Percentiles rank a stretch among this genome's conserved stretches.
These are phyloP conservation scores for Coenonympha arcania DNA, from an alignment of 2,888 invertebrate genomes.

Conservation along the genomic window DNA sequence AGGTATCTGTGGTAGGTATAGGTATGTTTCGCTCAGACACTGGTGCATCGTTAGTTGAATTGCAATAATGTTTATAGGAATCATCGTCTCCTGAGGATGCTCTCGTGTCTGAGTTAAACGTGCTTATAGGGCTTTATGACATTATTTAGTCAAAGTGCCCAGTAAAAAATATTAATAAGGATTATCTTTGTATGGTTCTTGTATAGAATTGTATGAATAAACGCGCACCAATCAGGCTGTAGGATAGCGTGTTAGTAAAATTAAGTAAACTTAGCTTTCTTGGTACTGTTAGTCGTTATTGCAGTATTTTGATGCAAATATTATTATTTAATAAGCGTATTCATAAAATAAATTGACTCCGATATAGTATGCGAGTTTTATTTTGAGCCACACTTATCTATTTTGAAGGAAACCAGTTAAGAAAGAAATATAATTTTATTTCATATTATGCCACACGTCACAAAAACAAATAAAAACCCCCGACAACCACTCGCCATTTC, in stretches of 20 bases:
- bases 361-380: slow-evolving; percentile 53
- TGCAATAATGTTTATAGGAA: too few relatives aligned
- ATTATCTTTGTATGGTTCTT: not conserved
- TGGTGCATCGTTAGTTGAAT: too few relatives aligned
- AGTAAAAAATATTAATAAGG: not conserved
- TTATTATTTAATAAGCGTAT: slow-evolving; percentile 71
- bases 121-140: too few relatives aligned
- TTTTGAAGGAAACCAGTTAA: too few relatives aligned
- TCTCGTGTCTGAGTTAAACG: too few relatives aligned
- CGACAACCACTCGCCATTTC: too few relatives aligned
- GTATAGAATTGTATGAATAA: slow-evolving; percentile 2
- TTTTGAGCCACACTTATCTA: slow-evolving; percentile 17
- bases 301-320: slow-evolving; percentile 74
- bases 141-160: too few relatives aligned
- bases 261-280: slow-evolving; percentile 58
- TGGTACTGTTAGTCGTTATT: slow-evolving; percentile 67
- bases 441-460: too few relatives aligned
- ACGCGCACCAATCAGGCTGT: slow-evolving; percentile 38
- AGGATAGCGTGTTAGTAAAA: slow-evolving; percentile 51
- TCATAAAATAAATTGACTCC: slow-evolving; percentile 73
- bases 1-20: too few relatives aligned
- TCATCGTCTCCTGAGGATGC: too few relatives aligned
- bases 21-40: too few relatives aligned
- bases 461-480: not conserved
- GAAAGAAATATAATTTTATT: too few relatives aligned